Evolutionary conservation across 2,113 vertebrate species (phyloP).

Genomic region (Toxotes chatareus): DNA sequence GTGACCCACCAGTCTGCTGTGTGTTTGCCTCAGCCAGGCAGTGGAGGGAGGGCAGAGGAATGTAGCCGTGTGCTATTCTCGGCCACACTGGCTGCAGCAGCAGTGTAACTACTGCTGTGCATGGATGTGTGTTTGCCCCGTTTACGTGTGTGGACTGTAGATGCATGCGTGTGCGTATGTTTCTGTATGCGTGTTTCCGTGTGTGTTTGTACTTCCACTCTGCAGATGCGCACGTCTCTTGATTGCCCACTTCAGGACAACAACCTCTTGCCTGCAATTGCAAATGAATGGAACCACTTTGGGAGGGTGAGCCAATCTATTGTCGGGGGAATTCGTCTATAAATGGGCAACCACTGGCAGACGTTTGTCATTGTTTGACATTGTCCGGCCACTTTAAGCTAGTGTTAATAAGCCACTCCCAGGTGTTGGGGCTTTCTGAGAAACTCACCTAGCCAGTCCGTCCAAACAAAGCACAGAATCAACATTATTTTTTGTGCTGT

Average conservation of each 20-base stretch:
- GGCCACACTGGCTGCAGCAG: constrained; percentile 72
- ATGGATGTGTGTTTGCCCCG: constrained; percentile 10
- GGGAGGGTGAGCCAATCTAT: constrained; percentile 52
- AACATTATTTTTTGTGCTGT: constrained; percentile 58
- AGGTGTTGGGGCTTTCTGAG: constrained; percentile 57
- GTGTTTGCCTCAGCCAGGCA: constrained; percentile 61
- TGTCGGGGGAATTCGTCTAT: constrained; percentile 67
- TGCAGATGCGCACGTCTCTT: constrained; percentile 63
- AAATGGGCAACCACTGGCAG: constrained; percentile 62
- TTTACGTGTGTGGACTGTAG: constrained; percentile 41
- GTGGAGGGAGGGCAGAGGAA: constrained; percentile 76
- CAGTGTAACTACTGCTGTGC: constrained; percentile 58
- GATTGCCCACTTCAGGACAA: constrained; percentile 72
- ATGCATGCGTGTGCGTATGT: constrained; percentile 6
- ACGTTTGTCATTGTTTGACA: constrained; percentile 77
- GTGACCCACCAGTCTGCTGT: constrained; percentile 78
- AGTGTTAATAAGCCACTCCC: constrained; percentile 74
- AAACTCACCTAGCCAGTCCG: constrained; percentile 69
- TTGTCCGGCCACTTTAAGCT: constrained; percentile 67
- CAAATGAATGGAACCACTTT: constrained; percentile 72
- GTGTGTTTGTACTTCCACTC: constrained; percentile 14
- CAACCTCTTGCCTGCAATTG: constrained; percentile 62
- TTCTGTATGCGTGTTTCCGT: neutral
- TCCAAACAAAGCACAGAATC: constrained; percentile 68
- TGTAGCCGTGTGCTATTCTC: constrained; percentile 81